Evolutionary conservation across 2,888 invertebrate genomes (phyloP), one percentile per base, ranked within the genome.

Genomic region (Lymantria monacha): DNA sequence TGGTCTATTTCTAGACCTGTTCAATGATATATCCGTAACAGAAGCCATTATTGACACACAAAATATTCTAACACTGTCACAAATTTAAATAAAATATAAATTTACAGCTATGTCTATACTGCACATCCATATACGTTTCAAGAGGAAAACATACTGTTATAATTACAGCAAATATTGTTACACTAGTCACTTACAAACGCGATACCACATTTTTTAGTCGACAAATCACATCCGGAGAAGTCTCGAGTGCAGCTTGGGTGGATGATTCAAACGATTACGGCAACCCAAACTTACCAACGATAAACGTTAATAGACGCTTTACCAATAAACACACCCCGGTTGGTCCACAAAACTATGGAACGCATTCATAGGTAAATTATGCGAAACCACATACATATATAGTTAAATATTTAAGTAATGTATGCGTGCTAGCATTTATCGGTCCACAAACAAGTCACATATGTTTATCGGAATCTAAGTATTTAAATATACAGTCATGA

Each of bases 151-250:
- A 84, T 74, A 83, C 84, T 86, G 85, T 76, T 78, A 74, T 75
- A 83, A 82, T 82, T 83, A 81, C 77, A 79, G 75, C 75, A 76
- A 75, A 67, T 70, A 74, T 69, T 76, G 74, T 73, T 74, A 72
- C 72, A 76, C 81, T 76, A 73, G 70, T 74, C 69, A 72, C 81
- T 77, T 74, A 72, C 82, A 76, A 78, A 79, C 68, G 81, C 79
- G 87, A 90, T 89, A 86, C 83, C 81, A 86, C 88, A 87, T 85
- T 85, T 85, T 88, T 86, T 81, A 81, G 82, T 85, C 87, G 87
- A 86, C 89, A 88, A 89, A 89, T 88, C 90, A 88, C 86, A 90
- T 90, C 91, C 91, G 91, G 86, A 86, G 84, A 73, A 76, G 79
- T 81, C 74, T 57, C 67, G 69, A 74, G 72, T 72, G 76, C 73